Evolutionary conservation across 2,797 vertebrate species (phyloP).

Genomic region (Syncerus caffer): DNA sequence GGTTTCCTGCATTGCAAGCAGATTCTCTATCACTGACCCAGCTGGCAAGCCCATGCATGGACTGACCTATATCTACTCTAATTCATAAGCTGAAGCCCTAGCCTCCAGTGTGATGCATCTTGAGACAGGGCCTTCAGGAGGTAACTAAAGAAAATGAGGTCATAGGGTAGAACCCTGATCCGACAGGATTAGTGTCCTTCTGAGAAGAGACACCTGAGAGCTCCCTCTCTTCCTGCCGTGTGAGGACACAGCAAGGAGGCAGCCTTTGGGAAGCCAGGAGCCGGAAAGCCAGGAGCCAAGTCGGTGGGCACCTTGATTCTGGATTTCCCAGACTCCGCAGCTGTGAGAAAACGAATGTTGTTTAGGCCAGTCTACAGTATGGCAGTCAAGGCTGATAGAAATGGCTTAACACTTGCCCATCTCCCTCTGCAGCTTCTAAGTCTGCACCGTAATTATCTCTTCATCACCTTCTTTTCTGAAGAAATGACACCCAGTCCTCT

Average conservation of each 20-base stretch:
- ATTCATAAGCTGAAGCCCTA: not conserved
- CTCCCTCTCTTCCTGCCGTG: not conserved
- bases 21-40: not conserved
- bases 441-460: not conserved
- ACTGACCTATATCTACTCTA: not conserved
- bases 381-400: not conserved
- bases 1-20: not conserved
- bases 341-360: not conserved
- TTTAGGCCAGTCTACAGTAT: rapidly evolving
- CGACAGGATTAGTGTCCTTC: not conserved
- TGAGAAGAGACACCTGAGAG: not conserved
- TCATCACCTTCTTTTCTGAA: not conserved
- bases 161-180: not conserved
- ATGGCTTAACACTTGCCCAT: not conserved
- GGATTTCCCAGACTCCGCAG: not conserved
- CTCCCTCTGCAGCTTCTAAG: not conserved
- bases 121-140: not conserved
- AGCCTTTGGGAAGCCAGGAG: not conserved
- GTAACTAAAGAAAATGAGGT: not conserved
- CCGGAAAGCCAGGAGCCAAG: not conserved
- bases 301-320: too few relatives aligned
- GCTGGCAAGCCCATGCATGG: not conserved
- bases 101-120: not conserved
- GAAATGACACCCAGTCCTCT: not conserved
- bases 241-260: not conserved